Base-by-base conservation (phyloP, 2,888 invertebrate species). In the Acanthosoma haemorrhoidale region DNA sequence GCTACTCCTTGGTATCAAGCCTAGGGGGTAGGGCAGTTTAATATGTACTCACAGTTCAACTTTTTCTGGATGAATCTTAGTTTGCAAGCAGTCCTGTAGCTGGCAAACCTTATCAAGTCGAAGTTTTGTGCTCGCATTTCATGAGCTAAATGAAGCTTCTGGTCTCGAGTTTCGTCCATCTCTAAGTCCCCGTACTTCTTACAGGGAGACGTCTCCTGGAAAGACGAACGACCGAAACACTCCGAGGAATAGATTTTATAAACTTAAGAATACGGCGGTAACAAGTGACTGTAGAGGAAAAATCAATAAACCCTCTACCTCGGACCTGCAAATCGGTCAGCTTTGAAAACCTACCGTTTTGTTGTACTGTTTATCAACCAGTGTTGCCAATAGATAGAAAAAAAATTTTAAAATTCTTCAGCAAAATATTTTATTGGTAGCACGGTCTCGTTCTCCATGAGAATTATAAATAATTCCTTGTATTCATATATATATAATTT, bases 41-140 rank as follows among this genome's bases (percentile, higher is more conserved):
- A n/a, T n/a, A n/a, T 67, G 57, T 59, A 87, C 94, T 89, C 83
- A 96, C 95, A 85, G 81, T 96, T 95, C 77, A 96, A 95, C 82
- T 96, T 96, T 82, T 96, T 97, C 83, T 99, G 98, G 73, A 98
- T 94, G 82, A 96, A 98, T 77, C 97, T 86, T 69, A 99, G 85
- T 81, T 99, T 99, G 79, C 94, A 96, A 8, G 98, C 97, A 3
- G 97, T 97, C 75, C 98, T 87, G 81, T 99, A 99, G 1, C 97
- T 96, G 58, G 98, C 95, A 82, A 99, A 98, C 77, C 97, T 86
- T 78, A 98, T 98, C 74, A 92, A 88, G 82, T 98, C 97, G 80
- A 93, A 97, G 81, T 94, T 93, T 80, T 95, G 94, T 76, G 91
- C 87, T 75, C 92, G 86, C 87, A 93, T 88, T 81, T 93, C 93